phyloP scores from a whole-genome alignment of 2,113 vertebrate genomes.

The Xenotilapia leptura region DNA sequence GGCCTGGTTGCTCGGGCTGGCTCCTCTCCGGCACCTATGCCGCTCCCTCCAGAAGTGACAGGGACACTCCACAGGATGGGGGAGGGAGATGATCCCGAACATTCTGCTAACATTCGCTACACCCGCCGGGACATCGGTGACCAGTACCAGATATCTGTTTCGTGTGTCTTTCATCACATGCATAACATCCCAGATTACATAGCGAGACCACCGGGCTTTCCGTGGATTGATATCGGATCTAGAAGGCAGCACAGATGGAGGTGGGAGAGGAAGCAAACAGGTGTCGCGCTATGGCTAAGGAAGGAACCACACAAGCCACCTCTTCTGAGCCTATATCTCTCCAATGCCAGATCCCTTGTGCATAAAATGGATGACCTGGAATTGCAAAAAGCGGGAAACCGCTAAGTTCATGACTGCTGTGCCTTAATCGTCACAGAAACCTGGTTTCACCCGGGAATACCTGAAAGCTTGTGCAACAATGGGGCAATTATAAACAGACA shows the following conservation, averaged over 20 bases:
- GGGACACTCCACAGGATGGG: not conserved
- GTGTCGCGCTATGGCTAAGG: not conserved
- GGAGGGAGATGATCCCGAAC: not conserved
- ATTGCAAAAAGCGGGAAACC: not conserved
- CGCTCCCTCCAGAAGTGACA: not conserved
- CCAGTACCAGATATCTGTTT: not conserved
- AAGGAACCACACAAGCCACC: not conserved
- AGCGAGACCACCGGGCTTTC: not conserved
- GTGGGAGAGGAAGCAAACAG: not conserved
- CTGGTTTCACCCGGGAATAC: not conserved
- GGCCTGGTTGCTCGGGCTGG: not conserved
- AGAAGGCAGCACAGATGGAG: not conserved
- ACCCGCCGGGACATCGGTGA: not conserved
- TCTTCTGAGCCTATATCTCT: not conserved
- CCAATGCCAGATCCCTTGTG: not conserved
- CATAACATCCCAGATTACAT: not conserved
- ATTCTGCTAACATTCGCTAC: not conserved
- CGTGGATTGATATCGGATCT: not conserved
- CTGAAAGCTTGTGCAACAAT: not conserved
- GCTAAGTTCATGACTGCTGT: not conserved
- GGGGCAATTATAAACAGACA: not conserved
- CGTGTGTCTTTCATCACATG: not conserved
- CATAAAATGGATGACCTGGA: not conserved
- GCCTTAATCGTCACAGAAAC: not conserved
- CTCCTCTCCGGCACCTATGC: not conserved